Evolutionary conservation across 2,888 invertebrate genomes (phyloP).

Genomic region (Amitus sp.): DNA sequence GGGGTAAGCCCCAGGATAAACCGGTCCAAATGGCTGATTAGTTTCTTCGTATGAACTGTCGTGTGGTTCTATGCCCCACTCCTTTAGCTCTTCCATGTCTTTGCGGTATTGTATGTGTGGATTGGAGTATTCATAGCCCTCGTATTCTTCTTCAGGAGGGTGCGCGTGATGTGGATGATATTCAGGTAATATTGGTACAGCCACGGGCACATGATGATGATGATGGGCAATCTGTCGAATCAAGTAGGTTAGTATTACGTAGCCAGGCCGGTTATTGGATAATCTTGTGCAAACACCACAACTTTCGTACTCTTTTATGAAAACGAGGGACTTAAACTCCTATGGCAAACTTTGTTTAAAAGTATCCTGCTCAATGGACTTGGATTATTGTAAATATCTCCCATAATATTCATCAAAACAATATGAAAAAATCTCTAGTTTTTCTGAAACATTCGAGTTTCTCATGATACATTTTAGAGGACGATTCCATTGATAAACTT

Average conservation of each 20-base stretch:
- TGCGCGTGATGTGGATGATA: conserved; percentile 55
- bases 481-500: too few species aligned
- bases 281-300: too few species aligned
- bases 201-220: conserved; percentile 72
- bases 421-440: too few species aligned
- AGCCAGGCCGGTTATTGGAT: too few species aligned
- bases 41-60: conserved; percentile 51
- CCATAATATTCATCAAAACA: too few species aligned
- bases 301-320: too few species aligned
- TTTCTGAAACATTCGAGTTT: too few species aligned
- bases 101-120: conserved; percentile 61
- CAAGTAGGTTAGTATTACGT: conserved; percentile 26
- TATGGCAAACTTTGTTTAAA: too few species aligned
- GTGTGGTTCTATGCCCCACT: conserved; percentile 61
- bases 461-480: too few species aligned
- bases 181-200: conserved; percentile 58
- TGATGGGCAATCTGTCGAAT: conserved; percentile 76
- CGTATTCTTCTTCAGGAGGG: conserved; percentile 56
- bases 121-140: conserved; percentile 59
- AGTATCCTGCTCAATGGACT: too few species aligned
- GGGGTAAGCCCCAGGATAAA: conserved; percentile 36
- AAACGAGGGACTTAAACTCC: too few species aligned
- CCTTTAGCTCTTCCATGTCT: conserved; percentile 60
- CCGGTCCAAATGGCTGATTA: conserved; percentile 35
- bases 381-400: too few species aligned